phyloP scores from a whole-genome alignment of 2,113 vertebrate species.

The Lepus timidus region DNA sequence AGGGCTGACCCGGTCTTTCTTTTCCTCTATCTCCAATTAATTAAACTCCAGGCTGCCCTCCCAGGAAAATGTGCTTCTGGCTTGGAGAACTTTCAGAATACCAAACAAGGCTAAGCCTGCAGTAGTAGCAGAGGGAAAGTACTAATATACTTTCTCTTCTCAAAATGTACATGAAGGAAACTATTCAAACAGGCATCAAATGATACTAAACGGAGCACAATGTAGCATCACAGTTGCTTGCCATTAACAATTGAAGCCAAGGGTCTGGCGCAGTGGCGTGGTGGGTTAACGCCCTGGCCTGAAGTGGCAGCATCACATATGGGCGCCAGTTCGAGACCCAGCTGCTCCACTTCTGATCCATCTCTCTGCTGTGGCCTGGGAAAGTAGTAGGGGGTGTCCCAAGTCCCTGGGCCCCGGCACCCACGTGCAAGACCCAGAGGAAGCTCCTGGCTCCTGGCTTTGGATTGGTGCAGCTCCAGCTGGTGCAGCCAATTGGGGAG shows the following conservation, averaged over 20 bases:
- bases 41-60: neutral
- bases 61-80: neutral
- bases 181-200: neutral
- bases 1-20: neutral
- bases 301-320: too few species aligned
- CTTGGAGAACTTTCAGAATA: slow-evolving; percentile 29
- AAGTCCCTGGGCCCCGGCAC: too few species aligned
- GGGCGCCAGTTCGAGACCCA: too few species aligned
- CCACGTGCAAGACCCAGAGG: too few species aligned
- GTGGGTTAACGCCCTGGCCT: too few species aligned
- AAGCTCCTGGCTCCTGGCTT: too few species aligned
- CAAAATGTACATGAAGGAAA: neutral
- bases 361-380: too few species aligned
- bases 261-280: too few species aligned
- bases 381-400: too few species aligned
- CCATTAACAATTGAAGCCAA: neutral
- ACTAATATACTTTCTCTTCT: neutral
- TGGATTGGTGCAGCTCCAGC: too few species aligned
- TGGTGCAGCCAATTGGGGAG: too few species aligned
- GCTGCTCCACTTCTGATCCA: too few species aligned
- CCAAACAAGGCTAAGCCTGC: neutral
- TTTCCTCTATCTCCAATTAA: neutral
- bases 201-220: neutral
- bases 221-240: neutral
- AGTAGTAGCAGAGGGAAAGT: neutral